A percentile compares a stretch with the other conserved stretches of the same genome.
phyloP scores from a whole-genome alignment of 2,888 invertebrate genomes.

The Osmoderma eremita region DNA sequence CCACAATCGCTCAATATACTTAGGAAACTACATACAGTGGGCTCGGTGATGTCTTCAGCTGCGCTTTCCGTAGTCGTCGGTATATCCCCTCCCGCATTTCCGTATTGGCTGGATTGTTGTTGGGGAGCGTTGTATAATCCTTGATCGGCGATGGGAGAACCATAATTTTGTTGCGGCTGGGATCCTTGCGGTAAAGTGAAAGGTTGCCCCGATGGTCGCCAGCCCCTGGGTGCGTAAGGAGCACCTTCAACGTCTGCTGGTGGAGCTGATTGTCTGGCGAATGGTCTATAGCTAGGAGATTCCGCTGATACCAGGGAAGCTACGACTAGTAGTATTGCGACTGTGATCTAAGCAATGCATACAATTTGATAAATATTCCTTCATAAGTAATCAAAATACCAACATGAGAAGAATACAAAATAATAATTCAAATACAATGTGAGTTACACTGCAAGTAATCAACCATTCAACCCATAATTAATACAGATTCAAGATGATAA shows the following conservation, averaged over 20 bases:
- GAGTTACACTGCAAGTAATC: too few relatives aligned
- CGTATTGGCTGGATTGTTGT: conserved; percentile 51
- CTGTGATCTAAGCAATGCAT: conserved; percentile 57
- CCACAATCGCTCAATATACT: not conserved
- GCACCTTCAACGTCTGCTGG: conserved; percentile 46
- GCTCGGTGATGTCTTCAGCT: conserved; percentile 37
- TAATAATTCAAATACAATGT: too few relatives aligned
- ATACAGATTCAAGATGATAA: too few relatives aligned
- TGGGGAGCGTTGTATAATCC: conserved; percentile 28
- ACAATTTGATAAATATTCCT: too few relatives aligned
- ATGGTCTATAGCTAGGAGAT: conserved; percentile 60
- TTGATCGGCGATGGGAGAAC: conserved; percentile 32
- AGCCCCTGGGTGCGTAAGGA: conserved; percentile 63
- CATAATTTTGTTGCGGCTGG: conserved; percentile 45
- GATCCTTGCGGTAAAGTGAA: conserved; percentile 62
- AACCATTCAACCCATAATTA: too few relatives aligned
- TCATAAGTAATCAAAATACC: too few relatives aligned
- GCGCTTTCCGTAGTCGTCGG: conserved; percentile 53
- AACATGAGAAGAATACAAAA: too few relatives aligned
- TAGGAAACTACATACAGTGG: conserved; percentile 38
- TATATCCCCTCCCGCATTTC: conserved; percentile 54
- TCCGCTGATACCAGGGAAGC: conserved; percentile 63
- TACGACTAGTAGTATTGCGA: conserved; percentile 60
- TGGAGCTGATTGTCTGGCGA: conserved; percentile 53
- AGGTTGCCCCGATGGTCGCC: conserved; percentile 63